A percentile compares a stretch with the other conserved stretches of the same genome.
phyloP scores from a whole-genome alignment of 2,797 vertebrate genomes.

The Sitta carolinensis region DNA sequence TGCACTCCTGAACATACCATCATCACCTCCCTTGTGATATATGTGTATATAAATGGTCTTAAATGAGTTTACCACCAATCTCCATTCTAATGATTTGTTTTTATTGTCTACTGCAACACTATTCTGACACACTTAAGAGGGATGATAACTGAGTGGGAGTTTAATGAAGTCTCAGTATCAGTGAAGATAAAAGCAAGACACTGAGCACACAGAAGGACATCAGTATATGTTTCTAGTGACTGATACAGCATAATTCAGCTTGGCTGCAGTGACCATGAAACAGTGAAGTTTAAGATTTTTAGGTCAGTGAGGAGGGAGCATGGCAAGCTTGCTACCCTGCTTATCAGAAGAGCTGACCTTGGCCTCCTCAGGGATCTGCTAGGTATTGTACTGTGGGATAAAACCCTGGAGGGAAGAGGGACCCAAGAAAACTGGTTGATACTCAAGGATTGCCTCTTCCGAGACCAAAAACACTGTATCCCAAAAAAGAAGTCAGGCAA shows the following conservation, averaged over 20 bases:
- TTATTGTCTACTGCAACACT: conserved; percentile 5
- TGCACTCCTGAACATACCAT: neutral
- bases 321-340: accelerated
- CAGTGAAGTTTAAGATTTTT: neutral
- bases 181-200: neutral
- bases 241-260: neutral
- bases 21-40: neutral
- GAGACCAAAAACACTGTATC: neutral
- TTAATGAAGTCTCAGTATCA: neutral
- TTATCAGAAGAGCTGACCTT: neutral
- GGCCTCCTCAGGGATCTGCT: neutral
- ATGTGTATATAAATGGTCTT: neutral
- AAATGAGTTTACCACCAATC: neutral
- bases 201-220: neutral
- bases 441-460: neutral
- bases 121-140: neutral
- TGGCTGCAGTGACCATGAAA: neutral
- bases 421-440: neutral
- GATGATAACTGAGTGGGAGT: neutral
- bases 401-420: neutral
- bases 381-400: neutral
- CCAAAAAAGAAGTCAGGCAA: neutral
- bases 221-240: neutral
- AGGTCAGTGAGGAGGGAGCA: neutral
- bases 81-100: conserved; percentile 6